These are phyloP conservation scores for Dascillus cervinus DNA, from an alignment of 2,888 invertebrate genomes.

Conservation along the genomic window DNA sequence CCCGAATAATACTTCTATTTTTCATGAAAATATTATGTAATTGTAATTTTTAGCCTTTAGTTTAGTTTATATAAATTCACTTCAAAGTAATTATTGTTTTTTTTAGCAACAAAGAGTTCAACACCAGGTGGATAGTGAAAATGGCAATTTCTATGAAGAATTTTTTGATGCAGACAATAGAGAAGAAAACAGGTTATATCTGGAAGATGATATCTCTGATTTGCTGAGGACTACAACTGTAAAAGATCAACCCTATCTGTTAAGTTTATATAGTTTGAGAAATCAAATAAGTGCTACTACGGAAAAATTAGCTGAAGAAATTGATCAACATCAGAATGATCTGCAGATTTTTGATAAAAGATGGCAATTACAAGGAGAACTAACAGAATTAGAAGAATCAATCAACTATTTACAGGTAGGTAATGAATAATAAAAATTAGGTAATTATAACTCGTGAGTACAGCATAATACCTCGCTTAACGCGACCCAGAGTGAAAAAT, in stretches of 20 bases:
- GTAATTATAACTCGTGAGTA: too few species aligned
- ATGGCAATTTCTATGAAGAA: constrained; percentile 8
- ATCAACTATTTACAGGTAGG: constrained; percentile 37
- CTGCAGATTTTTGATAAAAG: constrained; percentile 24
- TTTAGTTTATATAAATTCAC: too few species aligned
- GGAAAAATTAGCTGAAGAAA: not conserved
- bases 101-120: too few species aligned
- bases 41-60: too few species aligned
- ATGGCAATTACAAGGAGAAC: constrained; percentile 18
- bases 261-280: not conserved
- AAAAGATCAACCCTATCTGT: too few species aligned
- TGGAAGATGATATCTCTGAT: constrained; percentile 6
- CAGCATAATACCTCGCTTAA: too few species aligned
- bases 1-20: too few species aligned
- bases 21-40: too few species aligned
- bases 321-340: constrained; percentile 5
- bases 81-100: too few species aligned
- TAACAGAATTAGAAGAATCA: constrained; percentile 30
- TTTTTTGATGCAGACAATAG: constrained; percentile 8
- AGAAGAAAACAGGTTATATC: constrained; percentile 5
- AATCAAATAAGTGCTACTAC: too few species aligned
- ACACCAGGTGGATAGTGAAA: not conserved
- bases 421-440: too few species aligned
- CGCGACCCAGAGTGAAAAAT: too few species aligned
- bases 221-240: not conserved